Evolutionary conservation across 2,797 vertebrate genomes (phyloP), one percentile per base, ranked within the genome.

Genomic region (Threskiornis aethiopicus): DNA sequence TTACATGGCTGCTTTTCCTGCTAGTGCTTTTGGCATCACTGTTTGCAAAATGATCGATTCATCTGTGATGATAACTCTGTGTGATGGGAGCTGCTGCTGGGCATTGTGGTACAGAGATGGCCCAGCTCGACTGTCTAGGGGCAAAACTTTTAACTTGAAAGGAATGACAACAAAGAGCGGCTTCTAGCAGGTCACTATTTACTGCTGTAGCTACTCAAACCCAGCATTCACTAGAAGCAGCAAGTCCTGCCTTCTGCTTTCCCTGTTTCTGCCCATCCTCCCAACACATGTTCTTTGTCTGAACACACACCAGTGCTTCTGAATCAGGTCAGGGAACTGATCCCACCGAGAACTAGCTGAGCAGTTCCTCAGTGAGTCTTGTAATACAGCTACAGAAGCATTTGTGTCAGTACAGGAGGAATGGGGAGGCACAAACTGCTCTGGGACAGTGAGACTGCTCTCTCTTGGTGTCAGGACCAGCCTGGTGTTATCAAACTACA

Each of bases 1-100:
- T 98, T 98, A 98, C 98, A 98, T 97, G 98, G 97, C 97, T 97
- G 96, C 96, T 96, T 49, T 97, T 97, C 97, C 82, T 95, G 90
- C 31, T 98, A 98, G 98, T 98, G 97, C 97, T 98, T 98, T 98
- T 98, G 96, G 93, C 15, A 33, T 61, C 37, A 10, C 9, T 66
- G 0, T n/a, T 85, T 42, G 31, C 41, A 89, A 84, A 89, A 67
- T 13, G 24, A 35, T 67, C 9, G 75, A 58, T 75, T 80, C 49
- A 71, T 52, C 66, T 64, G 49, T 51, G 75, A 19, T 9, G 12
- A 1, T 39, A 44, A 15, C 11, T 62, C 46, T 54, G 19, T 33
- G 51, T 7, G 6, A 28, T 55, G 46, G 29, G 64, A 76, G 25
- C 41, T 80, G 18, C 69, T 85, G 58, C 64, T 55, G 35, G 37